A percentile compares a stretch with the other conserved stretches of the same genome.
phyloP scores from a whole-genome alignment of 2,888 invertebrate genomes.

The Pilophorus perplexus region DNA sequence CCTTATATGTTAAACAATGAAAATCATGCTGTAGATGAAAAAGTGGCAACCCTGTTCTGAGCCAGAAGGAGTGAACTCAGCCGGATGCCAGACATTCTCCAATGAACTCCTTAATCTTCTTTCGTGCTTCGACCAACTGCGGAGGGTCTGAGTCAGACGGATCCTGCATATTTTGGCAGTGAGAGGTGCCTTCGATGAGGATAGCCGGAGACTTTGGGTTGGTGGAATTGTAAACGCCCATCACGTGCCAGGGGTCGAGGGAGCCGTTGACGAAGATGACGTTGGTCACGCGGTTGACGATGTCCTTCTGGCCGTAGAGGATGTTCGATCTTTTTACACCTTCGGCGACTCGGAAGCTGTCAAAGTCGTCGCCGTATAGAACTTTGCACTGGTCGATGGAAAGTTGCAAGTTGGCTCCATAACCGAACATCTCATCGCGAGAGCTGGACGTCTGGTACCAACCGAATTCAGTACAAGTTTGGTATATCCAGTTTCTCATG shows the following conservation, averaged over 20 bases:
- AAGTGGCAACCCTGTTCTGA: too few relatives aligned
- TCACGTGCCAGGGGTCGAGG: too few relatives aligned
- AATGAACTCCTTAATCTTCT: too few relatives aligned
- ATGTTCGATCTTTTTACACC: conserved; percentile 71
- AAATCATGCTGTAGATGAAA: too few relatives aligned
- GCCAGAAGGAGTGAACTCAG: too few relatives aligned
- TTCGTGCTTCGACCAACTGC: too few relatives aligned
- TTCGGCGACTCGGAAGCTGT: conserved; percentile 59
- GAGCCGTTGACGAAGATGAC: conserved; percentile 85
- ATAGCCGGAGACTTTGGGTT: too few relatives aligned
- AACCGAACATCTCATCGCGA: conserved; percentile 65
- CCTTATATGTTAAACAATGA: too few relatives aligned
- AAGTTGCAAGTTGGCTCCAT: conserved; percentile 71
- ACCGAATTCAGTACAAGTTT: conserved; percentile 94
- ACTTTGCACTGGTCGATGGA: conserved; percentile 79
- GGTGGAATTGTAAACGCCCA: conserved; percentile 61
- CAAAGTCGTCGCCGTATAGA: conserved; percentile 74
- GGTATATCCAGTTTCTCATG: conserved; percentile 96
- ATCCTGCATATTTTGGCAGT: too few relatives aligned
- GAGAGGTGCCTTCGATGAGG: too few relatives aligned
- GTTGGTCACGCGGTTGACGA: conserved; percentile 62
- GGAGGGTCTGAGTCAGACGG: too few relatives aligned
- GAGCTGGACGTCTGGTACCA: conserved; percentile 86
- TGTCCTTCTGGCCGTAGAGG: conserved; percentile 76
- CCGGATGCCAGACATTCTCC: too few relatives aligned